phyloP scores from a whole-genome alignment of 1,140 invertebrate species.

The Drosophila bocqueti region DNA sequence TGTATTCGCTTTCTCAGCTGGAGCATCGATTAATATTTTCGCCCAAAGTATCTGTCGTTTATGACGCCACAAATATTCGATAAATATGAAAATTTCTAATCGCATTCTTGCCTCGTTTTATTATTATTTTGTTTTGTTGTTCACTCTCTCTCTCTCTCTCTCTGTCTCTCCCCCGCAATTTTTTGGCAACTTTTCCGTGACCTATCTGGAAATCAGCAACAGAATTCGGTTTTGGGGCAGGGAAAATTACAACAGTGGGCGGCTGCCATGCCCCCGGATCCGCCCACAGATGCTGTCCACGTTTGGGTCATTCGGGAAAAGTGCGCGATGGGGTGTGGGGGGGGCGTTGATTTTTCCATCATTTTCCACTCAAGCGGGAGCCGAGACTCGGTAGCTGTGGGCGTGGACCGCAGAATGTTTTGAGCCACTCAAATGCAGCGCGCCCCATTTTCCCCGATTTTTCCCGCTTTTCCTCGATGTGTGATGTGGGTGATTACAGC shows the following conservation, averaged over 20 bases:
- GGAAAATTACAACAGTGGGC: slow-evolving; percentile 19
- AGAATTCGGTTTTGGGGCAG: slow-evolving; percentile 16
- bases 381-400: background rate
- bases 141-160: background rate
- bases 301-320: slow-evolving; percentile 33
- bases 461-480: slow-evolving; percentile 27
- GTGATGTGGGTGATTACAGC: slow-evolving; percentile 31
- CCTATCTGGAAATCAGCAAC: slow-evolving; percentile 42
- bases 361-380: slow-evolving; percentile 29
- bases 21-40: slow-evolving; percentile 9
- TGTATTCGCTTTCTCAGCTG: no score
- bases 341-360: slow-evolving; percentile 12
- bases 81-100: slow-evolving; percentile 42
- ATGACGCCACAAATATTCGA: slow-evolving; percentile 25
- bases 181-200: slow-evolving; percentile 34
- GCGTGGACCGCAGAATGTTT: slow-evolving; percentile 46
- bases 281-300: slow-evolving; percentile 33
- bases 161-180: background rate
- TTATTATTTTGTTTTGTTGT: slow-evolving; percentile 4
- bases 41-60: background rate
- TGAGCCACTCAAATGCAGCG: slow-evolving; percentile 45
- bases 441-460: slow-evolving; percentile 4
- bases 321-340: background rate
- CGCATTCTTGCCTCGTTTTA: background rate
- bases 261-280: background rate